Percentiles rank a stretch among this genome's conserved stretches.
phyloP scores from a whole-genome alignment of 53 echinoderm and acorn worm genomes.

The Stichopus horrens region DNA sequence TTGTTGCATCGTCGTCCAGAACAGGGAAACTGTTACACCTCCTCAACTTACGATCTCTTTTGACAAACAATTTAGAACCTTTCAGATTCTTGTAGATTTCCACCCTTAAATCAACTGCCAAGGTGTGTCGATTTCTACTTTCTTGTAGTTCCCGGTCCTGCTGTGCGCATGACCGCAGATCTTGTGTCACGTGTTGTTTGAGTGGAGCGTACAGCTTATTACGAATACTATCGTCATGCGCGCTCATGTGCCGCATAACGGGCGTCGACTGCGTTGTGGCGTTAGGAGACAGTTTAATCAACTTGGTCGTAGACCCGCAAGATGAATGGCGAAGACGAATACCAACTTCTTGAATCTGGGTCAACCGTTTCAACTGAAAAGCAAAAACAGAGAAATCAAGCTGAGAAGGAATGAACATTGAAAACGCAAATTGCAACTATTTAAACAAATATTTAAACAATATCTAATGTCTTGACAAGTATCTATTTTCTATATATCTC shows the following conservation, averaged over 20 bases:
- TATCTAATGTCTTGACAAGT: too few species aligned
- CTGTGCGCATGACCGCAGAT: too few species aligned
- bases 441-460: too few species aligned
- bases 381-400: background rate
- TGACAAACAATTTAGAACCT: background rate
- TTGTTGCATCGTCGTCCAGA: background rate
- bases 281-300: background rate
- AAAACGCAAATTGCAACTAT: too few species aligned
- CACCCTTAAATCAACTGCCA: too few species aligned
- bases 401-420: background rate
- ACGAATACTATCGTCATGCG: too few species aligned
- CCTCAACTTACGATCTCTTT: background rate
- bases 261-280: background rate
- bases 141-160: too few species aligned
- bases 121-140: too few species aligned
- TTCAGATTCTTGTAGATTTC: too few species aligned
- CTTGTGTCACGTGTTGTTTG: too few species aligned
- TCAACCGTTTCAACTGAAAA: slow-evolving; percentile 12
- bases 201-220: too few species aligned
- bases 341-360: slow-evolving; percentile 18
- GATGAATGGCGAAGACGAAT: slow-evolving; percentile 22
- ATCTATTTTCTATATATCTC: too few species aligned
- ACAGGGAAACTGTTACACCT: background rate
- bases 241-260: background rate
- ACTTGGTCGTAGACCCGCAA: background rate